These are phyloP conservation scores for Mechanitis mazaeus DNA, from an alignment of 2,888 invertebrate genomes.

Conservation along the genomic window DNA sequence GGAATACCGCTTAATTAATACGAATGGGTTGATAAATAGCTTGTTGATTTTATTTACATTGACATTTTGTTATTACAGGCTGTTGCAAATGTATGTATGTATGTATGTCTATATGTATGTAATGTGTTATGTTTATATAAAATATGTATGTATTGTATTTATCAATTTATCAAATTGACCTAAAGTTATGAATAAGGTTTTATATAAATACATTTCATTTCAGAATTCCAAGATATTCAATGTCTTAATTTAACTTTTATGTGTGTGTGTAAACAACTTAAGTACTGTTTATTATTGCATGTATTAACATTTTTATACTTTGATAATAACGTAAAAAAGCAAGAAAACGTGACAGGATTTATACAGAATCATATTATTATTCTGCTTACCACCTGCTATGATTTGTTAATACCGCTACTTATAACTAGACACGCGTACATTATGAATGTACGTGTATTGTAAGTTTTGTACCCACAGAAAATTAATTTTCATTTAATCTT, in stretches of 20 bases:
- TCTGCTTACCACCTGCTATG: conserved; percentile 32
- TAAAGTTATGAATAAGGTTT: no score
- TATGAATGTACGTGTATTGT: conserved; percentile 8
- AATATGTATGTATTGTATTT: no score
- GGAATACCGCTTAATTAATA: conserved; percentile 6
- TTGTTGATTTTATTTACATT: background rate
- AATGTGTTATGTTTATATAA: no score
- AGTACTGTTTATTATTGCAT: no score
- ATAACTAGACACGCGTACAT: conserved; percentile 18
- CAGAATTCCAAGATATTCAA: no score
- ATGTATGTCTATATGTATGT: no score
- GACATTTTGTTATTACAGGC: background rate
- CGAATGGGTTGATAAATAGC: background rate
- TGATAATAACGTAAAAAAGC: background rate
- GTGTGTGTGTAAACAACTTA: no score
- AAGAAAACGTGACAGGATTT: background rate
- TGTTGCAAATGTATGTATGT: background rate
- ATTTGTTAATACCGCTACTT: conserved; percentile 26
- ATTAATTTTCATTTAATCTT: conserved; percentile 35
- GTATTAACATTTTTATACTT: background rate
- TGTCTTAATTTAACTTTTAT: no score
- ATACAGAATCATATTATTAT: conserved; percentile 22
- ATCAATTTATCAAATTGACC: no score
- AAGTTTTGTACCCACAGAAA: conserved; percentile 18
- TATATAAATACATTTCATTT: no score